Evolutionary conservation across 2,888 invertebrate genomes (phyloP).

Genomic region (Euproctis similis): DNA sequence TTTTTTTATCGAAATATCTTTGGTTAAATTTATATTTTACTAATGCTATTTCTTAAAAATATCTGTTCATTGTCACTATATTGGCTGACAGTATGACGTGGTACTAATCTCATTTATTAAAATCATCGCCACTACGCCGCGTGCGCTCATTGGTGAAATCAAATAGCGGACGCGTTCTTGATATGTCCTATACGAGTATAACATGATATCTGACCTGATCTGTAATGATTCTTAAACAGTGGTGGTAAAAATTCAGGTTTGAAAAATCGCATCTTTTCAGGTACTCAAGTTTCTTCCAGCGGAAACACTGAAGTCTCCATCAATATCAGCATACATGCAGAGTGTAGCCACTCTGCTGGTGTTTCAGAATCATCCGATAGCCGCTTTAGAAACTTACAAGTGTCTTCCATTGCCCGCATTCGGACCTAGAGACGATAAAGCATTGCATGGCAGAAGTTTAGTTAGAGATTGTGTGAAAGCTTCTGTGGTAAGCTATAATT

Average conservation of each 20-base stretch:
- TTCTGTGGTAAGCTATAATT: slow-evolving; percentile 46
- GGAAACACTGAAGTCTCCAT: slow-evolving; percentile 41
- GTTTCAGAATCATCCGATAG: slow-evolving; percentile 59
- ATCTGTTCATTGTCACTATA: too few relatives aligned
- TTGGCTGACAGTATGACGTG: too few relatives aligned
- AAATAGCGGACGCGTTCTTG: background rate
- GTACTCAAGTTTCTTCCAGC: slow-evolving; percentile 48
- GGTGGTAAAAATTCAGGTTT: background rate
- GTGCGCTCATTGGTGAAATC: too few relatives aligned
- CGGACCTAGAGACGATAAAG: slow-evolving; percentile 67
- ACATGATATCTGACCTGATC: too few relatives aligned
- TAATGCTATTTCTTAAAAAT: too few relatives aligned
- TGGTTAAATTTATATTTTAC: too few relatives aligned
- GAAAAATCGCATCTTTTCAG: slow-evolving; percentile 27
- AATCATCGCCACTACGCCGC: too few relatives aligned
- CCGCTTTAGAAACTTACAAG: slow-evolving; percentile 69
- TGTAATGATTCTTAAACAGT: too few relatives aligned
- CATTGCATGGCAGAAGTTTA: slow-evolving; percentile 72
- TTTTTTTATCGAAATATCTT: too few relatives aligned
- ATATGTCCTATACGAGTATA: too few relatives aligned
- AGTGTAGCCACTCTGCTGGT: slow-evolving; percentile 71
- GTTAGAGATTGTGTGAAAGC: slow-evolving; percentile 77
- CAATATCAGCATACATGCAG: slow-evolving; percentile 64
- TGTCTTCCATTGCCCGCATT: slow-evolving; percentile 60
- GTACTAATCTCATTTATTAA: too few relatives aligned